Conservation (phyloP, 2,797 vertebrate genomes). For the Antrozous pallidus region DNA sequence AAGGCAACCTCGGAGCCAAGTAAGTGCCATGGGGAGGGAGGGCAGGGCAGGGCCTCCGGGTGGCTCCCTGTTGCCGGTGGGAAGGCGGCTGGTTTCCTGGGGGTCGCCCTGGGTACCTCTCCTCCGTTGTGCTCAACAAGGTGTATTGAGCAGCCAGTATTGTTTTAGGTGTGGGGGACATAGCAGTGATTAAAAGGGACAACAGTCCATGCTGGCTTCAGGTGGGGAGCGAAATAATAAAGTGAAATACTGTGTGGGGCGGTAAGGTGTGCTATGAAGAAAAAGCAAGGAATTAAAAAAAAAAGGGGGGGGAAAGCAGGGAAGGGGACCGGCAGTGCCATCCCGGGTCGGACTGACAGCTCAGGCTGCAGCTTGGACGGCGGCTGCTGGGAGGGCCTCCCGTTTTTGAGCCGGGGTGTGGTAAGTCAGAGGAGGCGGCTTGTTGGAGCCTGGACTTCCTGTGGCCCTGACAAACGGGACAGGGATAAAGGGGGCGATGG, state of each 20-base stretch:
- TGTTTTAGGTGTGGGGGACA: not conserved
- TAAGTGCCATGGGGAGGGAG: conserved; percentile 79
- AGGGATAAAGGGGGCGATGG: not conserved
- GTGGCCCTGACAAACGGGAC: not conserved
- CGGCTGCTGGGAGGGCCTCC: not conserved
- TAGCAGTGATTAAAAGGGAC: not conserved
- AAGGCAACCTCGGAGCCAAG: conserved; percentile 96
- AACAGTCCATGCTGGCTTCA: not conserved
- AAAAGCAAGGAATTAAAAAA: too few relatives aligned
- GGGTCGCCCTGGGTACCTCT: not conserved
- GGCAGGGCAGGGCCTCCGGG: not conserved
- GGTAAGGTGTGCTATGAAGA: not conserved
- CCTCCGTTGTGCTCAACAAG: not conserved
- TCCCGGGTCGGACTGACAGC: not conserved
- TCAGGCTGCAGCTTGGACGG: not conserved
- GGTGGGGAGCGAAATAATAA: not conserved
- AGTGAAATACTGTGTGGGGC: not conserved
- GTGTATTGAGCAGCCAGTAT: not conserved
- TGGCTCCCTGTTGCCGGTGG: not conserved
- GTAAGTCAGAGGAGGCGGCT: not conserved
- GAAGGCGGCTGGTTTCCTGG: not conserved
- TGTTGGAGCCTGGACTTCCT: not conserved
- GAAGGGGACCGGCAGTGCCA: not conserved
- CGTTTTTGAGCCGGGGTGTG: not conserved
- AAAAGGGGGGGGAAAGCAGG: too few relatives aligned